Percentiles rank a stretch among this genome's conserved stretches.
phyloP scores from a whole-genome alignment of 2,888 invertebrate species.

The Synergus laeviventris region DNA sequence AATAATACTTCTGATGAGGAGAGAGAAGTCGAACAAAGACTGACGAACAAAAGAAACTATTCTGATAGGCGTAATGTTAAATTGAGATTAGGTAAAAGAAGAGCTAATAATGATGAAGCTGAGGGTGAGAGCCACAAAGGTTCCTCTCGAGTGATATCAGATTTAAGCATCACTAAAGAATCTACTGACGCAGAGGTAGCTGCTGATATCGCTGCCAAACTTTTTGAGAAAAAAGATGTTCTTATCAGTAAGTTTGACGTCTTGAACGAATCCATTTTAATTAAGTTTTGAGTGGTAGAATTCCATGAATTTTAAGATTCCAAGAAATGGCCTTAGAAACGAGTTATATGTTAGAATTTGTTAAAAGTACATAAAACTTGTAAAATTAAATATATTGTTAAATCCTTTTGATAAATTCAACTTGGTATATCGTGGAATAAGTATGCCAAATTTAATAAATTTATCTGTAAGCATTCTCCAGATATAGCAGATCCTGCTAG shows the following conservation, averaged over 20 bases:
- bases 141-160: conserved; percentile 79
- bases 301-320: no score
- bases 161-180: conserved; percentile 78
- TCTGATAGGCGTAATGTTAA: conserved; percentile 80
- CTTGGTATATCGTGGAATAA: no score
- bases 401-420: no score
- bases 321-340: no score
- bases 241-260: conserved; percentile 81
- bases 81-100: conserved; percentile 72
- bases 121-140: conserved; percentile 77
- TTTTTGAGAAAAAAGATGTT: conserved; percentile 85
- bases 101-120: conserved; percentile 62
- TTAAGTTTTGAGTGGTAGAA: not conserved
- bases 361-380: no score
- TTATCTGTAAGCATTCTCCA: no score
- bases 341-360: no score
- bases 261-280: not conserved
- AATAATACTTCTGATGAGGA: conserved; percentile 80
- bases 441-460: no score
- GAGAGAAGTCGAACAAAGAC: conserved; percentile 67
- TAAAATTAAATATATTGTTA: no score
- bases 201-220: conserved; percentile 84
- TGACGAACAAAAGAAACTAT: conserved; percentile 79
- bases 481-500: no score
- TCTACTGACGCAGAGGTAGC: conserved; percentile 81